Evolutionary conservation across 2,888 invertebrate genomes (phyloP).

Genomic region (Drosophila ezoana): DNA sequence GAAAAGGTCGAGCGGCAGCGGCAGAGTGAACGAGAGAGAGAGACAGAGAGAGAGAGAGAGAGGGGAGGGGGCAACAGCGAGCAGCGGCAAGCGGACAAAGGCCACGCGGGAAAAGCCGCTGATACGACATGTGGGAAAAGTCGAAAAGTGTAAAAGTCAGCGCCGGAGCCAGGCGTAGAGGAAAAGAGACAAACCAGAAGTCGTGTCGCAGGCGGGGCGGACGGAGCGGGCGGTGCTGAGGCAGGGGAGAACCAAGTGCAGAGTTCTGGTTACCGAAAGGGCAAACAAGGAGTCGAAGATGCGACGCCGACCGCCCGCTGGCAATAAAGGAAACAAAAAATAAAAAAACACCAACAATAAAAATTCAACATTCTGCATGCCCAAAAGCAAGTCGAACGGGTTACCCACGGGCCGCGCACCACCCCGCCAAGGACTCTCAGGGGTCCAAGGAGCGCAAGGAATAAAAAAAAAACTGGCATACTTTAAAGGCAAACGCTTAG

Average conservation of each 20-base stretch:
- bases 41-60: not conserved
- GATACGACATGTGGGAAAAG: slow-evolving; percentile 80
- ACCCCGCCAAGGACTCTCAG: slow-evolving; percentile 21
- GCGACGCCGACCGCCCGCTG: slow-evolving; percentile 69
- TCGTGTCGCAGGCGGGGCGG: not conserved
- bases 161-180: slow-evolving; percentile 18
- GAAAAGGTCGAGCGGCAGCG: slow-evolving; percentile 36
- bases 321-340: slow-evolving; percentile 54
- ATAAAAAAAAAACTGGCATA: slow-evolving; percentile 58
- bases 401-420: slow-evolving; percentile 4
- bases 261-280: slow-evolving; percentile 4
- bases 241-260: not conserved
- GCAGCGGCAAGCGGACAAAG: slow-evolving; percentile 45
- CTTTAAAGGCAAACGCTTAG: slow-evolving; percentile 56
- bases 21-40: not conserved
- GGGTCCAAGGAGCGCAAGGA: slow-evolving; percentile 5
- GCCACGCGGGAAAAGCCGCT: slow-evolving; percentile 75
- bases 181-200: slow-evolving; percentile 9
- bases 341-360: slow-evolving; percentile 72
- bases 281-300: slow-evolving; percentile 51
- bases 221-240: not conserved
- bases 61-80: not conserved
- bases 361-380: slow-evolving; percentile 72
- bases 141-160: slow-evolving; percentile 73
- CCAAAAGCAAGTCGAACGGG: slow-evolving; percentile 50